These are phyloP conservation scores for Lagenorhynchus albirostris DNA, from an alignment of 2,113 vertebrate species.

Conservation along the genomic window DNA sequence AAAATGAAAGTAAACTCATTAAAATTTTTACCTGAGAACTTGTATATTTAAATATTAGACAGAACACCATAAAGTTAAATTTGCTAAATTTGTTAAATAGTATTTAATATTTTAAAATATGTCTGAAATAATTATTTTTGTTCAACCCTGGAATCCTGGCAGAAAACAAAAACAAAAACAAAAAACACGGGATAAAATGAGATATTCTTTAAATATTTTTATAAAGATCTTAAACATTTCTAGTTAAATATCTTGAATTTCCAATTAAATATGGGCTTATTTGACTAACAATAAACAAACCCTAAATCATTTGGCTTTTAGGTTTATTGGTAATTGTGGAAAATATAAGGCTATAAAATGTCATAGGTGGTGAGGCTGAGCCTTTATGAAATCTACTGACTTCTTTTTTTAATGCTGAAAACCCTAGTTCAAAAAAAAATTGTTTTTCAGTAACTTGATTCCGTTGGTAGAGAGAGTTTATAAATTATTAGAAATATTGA, in stretches of 20 bases:
- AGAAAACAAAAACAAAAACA: background rate
- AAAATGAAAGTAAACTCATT: background rate
- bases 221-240: background rate
- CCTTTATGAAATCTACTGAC: background rate
- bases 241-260: background rate
- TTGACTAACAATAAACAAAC: background rate
- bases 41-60: background rate
- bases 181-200: background rate
- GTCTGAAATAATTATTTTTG: background rate
- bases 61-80: background rate
- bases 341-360: background rate
- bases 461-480: background rate
- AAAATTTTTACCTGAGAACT: background rate
- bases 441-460: background rate
- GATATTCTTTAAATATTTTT: background rate
- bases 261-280: background rate
- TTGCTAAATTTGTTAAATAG: background rate
- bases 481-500: background rate
- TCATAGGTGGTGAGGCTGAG: background rate
- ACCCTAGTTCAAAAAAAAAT: background rate
- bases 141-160: background rate
- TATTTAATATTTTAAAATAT: background rate
- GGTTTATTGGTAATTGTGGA: background rate
- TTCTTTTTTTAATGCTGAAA: background rate
- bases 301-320: background rate